Conservation (phyloP, 2,888 invertebrate species). For the Mythimna ferrago region DNA sequence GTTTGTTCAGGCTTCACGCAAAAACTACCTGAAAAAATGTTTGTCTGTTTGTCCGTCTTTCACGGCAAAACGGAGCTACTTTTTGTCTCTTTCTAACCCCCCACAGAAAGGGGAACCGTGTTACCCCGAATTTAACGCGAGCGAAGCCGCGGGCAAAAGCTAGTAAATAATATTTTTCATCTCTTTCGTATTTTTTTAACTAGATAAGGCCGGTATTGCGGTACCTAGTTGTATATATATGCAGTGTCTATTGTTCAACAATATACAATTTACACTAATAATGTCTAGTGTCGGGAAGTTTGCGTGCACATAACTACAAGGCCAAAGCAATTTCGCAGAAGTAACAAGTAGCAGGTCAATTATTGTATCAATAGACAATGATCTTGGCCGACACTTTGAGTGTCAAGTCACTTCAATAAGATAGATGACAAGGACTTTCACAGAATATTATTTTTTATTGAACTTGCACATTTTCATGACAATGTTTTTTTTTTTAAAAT, state of each 20-base stretch:
- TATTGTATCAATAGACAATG: constrained; percentile 58
- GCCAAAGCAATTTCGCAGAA: constrained; percentile 56
- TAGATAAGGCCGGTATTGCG: no score
- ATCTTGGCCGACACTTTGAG: constrained; percentile 49
- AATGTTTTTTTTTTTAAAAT: not conserved
- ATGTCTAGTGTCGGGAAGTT: constrained; percentile 29
- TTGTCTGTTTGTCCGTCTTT: no score
- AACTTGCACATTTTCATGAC: not conserved
- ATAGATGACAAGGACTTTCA: not conserved
- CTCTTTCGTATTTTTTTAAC: no score
- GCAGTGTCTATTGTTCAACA: constrained; percentile 21
- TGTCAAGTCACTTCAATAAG: not conserved
- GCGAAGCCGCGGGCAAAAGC: no score
- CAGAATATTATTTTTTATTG: not conserved
- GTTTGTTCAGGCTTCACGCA: no score
- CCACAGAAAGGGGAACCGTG: no score
- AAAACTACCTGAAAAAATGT: no score
- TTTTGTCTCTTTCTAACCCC: no score
- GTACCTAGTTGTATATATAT: not conserved
- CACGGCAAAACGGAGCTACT: no score
- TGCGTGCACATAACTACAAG: constrained; percentile 51
- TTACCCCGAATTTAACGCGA: no score
- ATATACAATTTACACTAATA: constrained; percentile 43
- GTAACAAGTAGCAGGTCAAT: constrained; percentile 57
- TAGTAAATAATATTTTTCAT: no score